A percentile compares a stretch with the other conserved stretches of the same genome.
Conservation (phyloP, 1,140 invertebrate genomes). For the Cydia strobilella region DNA sequence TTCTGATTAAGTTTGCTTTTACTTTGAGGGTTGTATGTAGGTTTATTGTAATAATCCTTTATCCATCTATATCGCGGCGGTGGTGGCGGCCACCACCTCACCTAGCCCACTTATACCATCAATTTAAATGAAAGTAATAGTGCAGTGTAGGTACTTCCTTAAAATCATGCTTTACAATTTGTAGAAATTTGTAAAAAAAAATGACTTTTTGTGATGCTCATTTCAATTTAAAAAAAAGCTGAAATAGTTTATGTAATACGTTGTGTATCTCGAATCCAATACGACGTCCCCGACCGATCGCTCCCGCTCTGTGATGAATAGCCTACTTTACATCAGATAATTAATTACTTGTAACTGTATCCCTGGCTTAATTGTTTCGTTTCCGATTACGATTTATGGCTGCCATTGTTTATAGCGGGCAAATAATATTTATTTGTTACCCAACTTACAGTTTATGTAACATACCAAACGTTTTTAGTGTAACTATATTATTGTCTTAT, state of each 20-base stretch:
- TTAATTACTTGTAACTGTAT: constrained; percentile 32
- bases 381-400: constrained; percentile 31
- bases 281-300: background rate
- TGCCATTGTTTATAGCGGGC: constrained; percentile 12
- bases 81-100: too few species aligned
- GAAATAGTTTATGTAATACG: background rate
- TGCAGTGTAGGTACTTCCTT: too few species aligned
- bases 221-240: background rate
- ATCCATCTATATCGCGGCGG: too few species aligned
- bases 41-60: too few species aligned
- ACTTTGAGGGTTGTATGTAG: too few species aligned
- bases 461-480: background rate
- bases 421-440: background rate
- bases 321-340: constrained; percentile 30
- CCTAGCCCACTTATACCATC: too few species aligned
- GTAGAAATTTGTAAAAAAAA: too few species aligned
- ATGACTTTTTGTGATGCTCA: too few species aligned
- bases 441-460: background rate
- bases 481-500: too few species aligned
- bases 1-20: too few species aligned
- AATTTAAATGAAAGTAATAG: too few species aligned
- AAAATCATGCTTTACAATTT: too few species aligned
- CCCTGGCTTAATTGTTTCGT: constrained; percentile 30
- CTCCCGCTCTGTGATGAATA: constrained; percentile 14
- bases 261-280: background rate